Base-by-base conservation (phyloP, 2,888 invertebrate genomes). In the Calliopum simillimum region DNA sequence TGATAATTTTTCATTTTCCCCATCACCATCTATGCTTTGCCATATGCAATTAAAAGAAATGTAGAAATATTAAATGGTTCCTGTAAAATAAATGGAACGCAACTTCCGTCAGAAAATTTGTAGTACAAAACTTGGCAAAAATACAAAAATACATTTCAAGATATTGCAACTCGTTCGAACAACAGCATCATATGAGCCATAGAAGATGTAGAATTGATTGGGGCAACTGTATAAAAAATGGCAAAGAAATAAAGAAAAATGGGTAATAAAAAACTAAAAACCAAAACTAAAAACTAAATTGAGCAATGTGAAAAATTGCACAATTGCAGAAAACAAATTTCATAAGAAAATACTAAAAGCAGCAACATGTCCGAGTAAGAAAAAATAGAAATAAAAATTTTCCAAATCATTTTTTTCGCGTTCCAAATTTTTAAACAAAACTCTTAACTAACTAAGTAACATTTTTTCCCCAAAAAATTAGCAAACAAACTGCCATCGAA, bases 401-500 rank as follows among this genome's bases (percentile, higher is more conserved):
- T 58, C 67, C 58, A 67, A 67, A 58, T 67, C 56, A 33, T 66
- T 55, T 44, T 44, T 43, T 58, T 11, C 6, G 23, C 19, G 0
- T 12, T 41, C 16, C 14, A 41, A 41, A 33, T 8, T n/a, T n/a
- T 33, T 16, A 23, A 33, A 25, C 33, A 25, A 6, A 33, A 58
- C 25, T 58, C 14, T 33, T 41, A 4, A 41, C 16, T 13, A n/a
- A 56, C 33, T 23, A 23, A n/a, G n/a, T n/a, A n/a, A 2, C 19
- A 14, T 33, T 14, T 47, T 19, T 59, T 51, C 41, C 11, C 23
- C n/a, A 14, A 12, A 56, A 3, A 43, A 46, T 14, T 87, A 97
- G 98, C 89, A 98, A 98, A 89, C 96, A 96, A 89, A 95, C 97
- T 87, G 94, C 96, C 90, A 96, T 98, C 87, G 98, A 98, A 89